Conservation (phyloP, 1,140 invertebrate species). For the Euwallacea fornicatus region DNA sequence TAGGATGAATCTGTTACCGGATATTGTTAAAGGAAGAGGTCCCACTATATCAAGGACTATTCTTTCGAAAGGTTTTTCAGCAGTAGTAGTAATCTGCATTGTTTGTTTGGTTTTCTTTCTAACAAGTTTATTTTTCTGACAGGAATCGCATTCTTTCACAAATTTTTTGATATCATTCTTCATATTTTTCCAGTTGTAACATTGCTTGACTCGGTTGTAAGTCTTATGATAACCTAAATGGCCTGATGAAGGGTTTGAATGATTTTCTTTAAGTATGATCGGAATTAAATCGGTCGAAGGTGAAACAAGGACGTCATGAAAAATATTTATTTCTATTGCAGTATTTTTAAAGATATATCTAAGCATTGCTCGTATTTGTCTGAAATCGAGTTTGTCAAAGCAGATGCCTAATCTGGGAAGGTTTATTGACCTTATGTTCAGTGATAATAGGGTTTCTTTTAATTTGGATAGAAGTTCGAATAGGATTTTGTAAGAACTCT, state of each 20-base stretch:
- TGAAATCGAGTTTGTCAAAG: neutral
- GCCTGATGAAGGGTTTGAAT: conserved; percentile 1
- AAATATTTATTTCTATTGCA: conserved; percentile 10
- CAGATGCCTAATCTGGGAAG: neutral
- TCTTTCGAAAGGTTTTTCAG: conserved; percentile 32
- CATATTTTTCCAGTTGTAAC: conserved; percentile 45
- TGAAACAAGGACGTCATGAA: neutral
- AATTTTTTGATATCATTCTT: conserved; percentile 44
- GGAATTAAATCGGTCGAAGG: neutral
- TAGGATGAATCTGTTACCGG: conserved; percentile 13
- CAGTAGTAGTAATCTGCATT: conserved; percentile 45
- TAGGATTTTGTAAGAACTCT: neutral
- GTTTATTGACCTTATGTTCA: conserved; percentile 1
- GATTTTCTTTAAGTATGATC: conserved; percentile 15
- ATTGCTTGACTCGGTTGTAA: conserved; percentile 21
- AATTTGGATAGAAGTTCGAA: conserved; percentile 6
- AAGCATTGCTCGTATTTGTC: conserved; percentile 7
- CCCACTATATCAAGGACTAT: conserved; percentile 18
- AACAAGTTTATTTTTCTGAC: conserved; percentile 49
- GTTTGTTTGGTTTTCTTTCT: conserved; percentile 40
- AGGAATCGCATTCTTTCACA: conserved; percentile 46
- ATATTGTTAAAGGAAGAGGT: conserved; percentile 9
- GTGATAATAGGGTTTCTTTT: conserved; percentile 1
- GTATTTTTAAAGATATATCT: conserved; percentile 11
- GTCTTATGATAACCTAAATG: conserved; percentile 13